Evolutionary conservation across 2,797 vertebrate genomes (phyloP).

Genomic region (Rhabdomys pumilio): DNA sequence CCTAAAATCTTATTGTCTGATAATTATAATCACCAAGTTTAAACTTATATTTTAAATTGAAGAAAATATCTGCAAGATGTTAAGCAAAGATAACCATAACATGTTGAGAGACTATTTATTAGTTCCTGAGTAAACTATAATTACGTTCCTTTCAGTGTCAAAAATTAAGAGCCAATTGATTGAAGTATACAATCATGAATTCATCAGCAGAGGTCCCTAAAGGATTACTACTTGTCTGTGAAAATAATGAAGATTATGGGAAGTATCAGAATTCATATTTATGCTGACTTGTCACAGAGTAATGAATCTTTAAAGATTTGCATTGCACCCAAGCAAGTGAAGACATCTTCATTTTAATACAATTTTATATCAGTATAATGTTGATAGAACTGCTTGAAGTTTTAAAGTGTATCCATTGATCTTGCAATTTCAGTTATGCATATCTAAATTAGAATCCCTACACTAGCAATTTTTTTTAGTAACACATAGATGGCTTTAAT

Average conservation of each 20-base stretch:
- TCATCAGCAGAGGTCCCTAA: neutral
- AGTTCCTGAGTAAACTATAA: neutral
- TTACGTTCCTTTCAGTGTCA: neutral
- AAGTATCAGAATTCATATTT: constrained; percentile 31
- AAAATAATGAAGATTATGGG: constrained; percentile 30
- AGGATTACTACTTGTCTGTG: neutral
- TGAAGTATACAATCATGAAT: constrained; percentile 10
- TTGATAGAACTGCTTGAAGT: neutral
- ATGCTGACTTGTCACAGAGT: neutral
- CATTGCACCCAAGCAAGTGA: neutral
- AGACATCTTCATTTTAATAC: neutral
- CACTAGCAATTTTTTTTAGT: neutral
- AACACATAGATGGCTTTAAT: constrained; percentile 34
- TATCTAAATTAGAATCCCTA: constrained; percentile 44
- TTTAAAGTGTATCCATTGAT: constrained; percentile 58
- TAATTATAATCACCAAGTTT: constrained; percentile 6
- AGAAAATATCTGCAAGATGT: constrained; percentile 8
- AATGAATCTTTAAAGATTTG: constrained; percentile 46
- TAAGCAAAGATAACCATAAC: neutral
- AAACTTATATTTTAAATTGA: constrained; percentile 31
- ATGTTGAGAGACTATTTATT: constrained; percentile 27
- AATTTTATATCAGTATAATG: neutral
- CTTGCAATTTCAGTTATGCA: constrained; percentile 13
- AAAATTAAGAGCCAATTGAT: neutral
- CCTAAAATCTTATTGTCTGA: neutral